A percentile compares a stretch with the other conserved stretches of the same genome.
Conservation (phyloP, 2,797 vertebrate species). For the Tapirus indicus region DNA sequence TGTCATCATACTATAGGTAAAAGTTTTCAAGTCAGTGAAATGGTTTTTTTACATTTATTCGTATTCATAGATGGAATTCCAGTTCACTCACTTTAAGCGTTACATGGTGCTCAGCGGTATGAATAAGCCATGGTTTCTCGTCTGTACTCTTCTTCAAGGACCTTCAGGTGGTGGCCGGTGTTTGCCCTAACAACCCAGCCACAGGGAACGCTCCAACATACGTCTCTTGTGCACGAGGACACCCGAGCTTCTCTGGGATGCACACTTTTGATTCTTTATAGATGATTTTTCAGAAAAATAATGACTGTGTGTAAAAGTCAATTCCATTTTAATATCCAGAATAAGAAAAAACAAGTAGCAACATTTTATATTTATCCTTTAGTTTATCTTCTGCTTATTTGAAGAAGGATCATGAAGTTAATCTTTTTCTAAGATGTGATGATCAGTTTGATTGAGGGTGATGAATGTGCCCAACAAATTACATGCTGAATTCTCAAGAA, state of each 20-base stretch:
- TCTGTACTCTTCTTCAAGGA: not conserved
- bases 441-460: not conserved
- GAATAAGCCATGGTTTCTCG: too few species aligned
- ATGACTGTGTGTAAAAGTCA: not conserved
- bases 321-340: not conserved
- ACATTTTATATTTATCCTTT: not conserved
- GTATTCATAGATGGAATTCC: too few species aligned
- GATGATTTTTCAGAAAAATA: not conserved
- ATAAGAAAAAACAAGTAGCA: not conserved
- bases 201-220: fast-evolving
- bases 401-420: not conserved
- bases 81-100: not conserved
- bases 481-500: too few species aligned
- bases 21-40: not conserved
- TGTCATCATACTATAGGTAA: not conserved
- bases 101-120: fast-evolving
- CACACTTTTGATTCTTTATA: too few species aligned
- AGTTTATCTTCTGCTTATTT: not conserved
- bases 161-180: not conserved
- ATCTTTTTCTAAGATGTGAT: not conserved
- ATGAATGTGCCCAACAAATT: not conserved
- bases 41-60: not conserved
- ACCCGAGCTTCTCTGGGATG: not conserved
- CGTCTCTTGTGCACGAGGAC: not conserved
- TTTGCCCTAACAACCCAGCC: fast-evolving